These are phyloP conservation scores for Tinea trinotella DNA, from an alignment of 2,888 invertebrate genomes.

Conservation along the genomic window DNA sequence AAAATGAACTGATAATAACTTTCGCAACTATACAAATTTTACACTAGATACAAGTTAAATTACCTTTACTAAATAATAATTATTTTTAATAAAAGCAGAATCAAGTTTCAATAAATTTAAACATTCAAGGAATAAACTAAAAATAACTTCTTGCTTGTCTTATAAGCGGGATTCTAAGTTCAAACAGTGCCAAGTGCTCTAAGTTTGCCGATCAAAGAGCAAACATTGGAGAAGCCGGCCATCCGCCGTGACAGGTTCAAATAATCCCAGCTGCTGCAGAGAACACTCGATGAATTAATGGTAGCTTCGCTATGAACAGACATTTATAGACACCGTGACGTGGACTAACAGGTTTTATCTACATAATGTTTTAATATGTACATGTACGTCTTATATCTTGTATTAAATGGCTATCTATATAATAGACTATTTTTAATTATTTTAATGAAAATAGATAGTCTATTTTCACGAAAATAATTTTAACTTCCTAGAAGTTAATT, in stretches of 20 bases:
- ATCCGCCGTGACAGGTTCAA: slow-evolving; percentile 44
- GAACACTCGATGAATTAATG: slow-evolving; percentile 42
- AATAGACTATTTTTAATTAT: too few species aligned
- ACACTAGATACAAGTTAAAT: too few species aligned
- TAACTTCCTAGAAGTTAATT: too few species aligned
- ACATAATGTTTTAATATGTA: too few species aligned
- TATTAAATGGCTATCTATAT: too few species aligned
- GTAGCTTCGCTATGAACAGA: not conserved
- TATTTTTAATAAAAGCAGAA: too few species aligned
- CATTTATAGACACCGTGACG: slow-evolving; percentile 14
- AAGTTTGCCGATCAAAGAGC: slow-evolving; percentile 35
- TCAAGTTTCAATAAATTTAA: not conserved
- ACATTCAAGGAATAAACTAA: not conserved
- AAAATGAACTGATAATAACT: not conserved
- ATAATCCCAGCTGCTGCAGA: slow-evolving; percentile 53
- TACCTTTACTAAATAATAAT: not conserved
- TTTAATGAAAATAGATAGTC: too few species aligned
- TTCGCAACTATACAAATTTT: not conserved
- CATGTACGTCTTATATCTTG: too few species aligned
- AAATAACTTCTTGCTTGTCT: slow-evolving; percentile 1
- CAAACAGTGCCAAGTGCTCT: slow-evolving; percentile 1
- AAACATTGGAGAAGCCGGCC: slow-evolving; percentile 30
- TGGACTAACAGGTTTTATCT: not conserved
- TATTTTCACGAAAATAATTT: too few species aligned
- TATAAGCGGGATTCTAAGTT: slow-evolving; percentile 8